Evolutionary conservation across 2,113 vertebrate species (phyloP).

Genomic region (Pampusana beccarii): DNA sequence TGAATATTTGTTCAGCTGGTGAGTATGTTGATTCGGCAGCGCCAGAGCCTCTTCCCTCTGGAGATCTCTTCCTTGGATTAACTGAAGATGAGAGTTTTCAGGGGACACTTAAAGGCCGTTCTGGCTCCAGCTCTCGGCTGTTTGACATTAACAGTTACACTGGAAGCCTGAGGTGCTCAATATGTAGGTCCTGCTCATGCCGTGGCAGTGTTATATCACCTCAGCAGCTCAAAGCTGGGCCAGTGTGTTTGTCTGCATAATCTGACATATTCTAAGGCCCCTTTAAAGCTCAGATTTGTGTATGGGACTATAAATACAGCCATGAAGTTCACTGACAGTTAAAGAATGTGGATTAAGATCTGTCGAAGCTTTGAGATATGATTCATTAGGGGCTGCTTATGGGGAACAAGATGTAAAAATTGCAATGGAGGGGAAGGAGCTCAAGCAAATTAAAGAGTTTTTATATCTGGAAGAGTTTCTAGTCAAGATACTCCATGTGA

Average conservation of each 20-base stretch:
- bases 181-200: neutral
- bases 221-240: neutral
- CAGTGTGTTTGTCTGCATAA: neutral
- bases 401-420: neutral
- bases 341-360: neutral
- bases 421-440: neutral
- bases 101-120: neutral
- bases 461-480: neutral
- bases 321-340: neutral
- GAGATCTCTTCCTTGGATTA: neutral
- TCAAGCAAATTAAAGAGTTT: neutral
- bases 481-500: neutral
- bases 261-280: neutral
- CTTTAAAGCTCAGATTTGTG: neutral
- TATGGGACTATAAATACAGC: neutral
- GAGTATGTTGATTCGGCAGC: neutral
- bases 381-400: neutral
- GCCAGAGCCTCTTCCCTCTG: neutral
- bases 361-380: neutral
- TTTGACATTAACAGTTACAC: neutral
- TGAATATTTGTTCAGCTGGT: neutral
- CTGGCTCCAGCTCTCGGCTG: neutral
- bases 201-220: neutral
- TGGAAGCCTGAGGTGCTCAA: neutral
- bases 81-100: neutral